A percentile compares a stretch with the other conserved stretches of the same genome.
These are phyloP conservation scores for Mobula hypostoma DNA, from an alignment of 2,113 vertebrate species.

Conservation along the genomic window DNA sequence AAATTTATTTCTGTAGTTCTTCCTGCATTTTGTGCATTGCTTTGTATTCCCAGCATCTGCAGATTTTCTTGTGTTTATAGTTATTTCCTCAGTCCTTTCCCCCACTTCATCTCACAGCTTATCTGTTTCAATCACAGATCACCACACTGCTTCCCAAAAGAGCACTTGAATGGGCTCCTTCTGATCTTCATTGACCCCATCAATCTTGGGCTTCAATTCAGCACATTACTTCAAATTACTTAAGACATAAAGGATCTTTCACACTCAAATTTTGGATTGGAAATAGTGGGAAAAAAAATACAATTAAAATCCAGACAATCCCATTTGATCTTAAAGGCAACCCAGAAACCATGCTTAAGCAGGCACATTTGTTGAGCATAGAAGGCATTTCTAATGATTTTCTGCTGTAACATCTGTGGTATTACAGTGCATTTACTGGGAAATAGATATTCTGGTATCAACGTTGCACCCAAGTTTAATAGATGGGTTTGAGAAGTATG, in stretches of 20 bases:
- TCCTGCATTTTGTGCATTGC: no score
- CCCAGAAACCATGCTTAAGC: background rate
- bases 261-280: background rate
- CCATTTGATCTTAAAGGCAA: background rate
- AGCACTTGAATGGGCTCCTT: background rate
- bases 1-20: no score
- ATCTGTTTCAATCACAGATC: background rate
- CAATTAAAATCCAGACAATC: no score
- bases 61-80: background rate
- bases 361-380: background rate
- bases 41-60: no score
- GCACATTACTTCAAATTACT: background rate
- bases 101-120: background rate
- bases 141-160: background rate
- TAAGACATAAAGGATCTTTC: background rate
- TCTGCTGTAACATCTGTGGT: background rate
- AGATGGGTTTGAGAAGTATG: background rate
- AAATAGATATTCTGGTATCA: background rate
- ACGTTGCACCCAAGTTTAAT: background rate
- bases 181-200: background rate
- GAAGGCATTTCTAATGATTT: background rate
- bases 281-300: background rate
- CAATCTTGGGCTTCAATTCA: conserved; percentile 3
- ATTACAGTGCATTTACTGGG: background rate
- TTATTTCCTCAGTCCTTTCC: background rate